Evolutionary conservation across 2,113 vertebrate species (phyloP), one percentile per base, ranked within the genome.

Genomic region (Centropus bengalensis): DNA sequence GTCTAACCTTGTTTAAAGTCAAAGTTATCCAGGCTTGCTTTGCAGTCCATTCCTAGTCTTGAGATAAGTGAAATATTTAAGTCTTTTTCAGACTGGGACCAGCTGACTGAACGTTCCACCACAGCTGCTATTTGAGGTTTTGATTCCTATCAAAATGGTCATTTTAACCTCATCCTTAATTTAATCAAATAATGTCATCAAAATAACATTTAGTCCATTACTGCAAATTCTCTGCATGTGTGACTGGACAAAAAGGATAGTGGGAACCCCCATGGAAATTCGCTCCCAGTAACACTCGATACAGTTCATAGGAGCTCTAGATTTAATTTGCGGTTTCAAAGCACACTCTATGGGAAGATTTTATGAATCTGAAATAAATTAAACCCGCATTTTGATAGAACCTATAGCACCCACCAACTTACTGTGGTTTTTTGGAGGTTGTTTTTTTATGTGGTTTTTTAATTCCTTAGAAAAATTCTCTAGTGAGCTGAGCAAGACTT

Each of bases 301-400:
- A 97, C 97, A 98, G 96, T 97, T 98, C 97, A 98, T 96, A 97
- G 97, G 97, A 96, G 95, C 97, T 97, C 96, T 94, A 52, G 95
- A 98, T 98, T 98, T 98, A 98, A 98, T 98, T 98, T 98, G 96
- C 96, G 97, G 89, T 98, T 98, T 95, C 96, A 97, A 97, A 98
- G 95, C 86, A 93, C 97, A 96, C 97, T 97, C 96, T 94, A 82
- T 95, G 97, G 97, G 95, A 97, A 97, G 80, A 86, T 97, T 98
- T 98, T 98, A 98, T 95, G 95, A 92, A 96, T 98, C 97, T 98
- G 96, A 98, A 97, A 98, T 98, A 97, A 97, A 97, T 98, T 97
- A 68, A 97, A 97, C 96, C 93, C 92, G 97, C 82, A 47, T 96
- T 97, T 94, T 83, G 94, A 75, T 95, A 89, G 74, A 97, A 96